Evolutionary conservation across 2,113 vertebrate genomes (phyloP), one percentile per base, ranked within the genome.

Genomic region (Burhinus bistriatus): DNA sequence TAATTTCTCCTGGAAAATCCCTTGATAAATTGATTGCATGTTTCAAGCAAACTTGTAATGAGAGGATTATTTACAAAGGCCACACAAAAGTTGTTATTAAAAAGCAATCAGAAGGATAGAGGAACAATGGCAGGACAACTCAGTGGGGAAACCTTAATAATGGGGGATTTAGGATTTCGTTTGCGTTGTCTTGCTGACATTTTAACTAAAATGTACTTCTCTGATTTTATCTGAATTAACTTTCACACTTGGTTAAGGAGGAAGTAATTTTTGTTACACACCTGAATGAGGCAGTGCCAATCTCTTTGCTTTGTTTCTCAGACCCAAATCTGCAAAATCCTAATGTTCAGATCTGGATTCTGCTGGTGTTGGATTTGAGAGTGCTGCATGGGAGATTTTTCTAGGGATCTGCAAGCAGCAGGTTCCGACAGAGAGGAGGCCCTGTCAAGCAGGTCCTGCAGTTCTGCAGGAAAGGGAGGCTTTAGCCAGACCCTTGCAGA

Each of bases 221-320:
- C 54, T 58, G 51, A 59, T 94, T 97, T 96, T 84, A 93, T 95
- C 84, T 96, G 97, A 97, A 94, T 97, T 97, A 97, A 95, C 83
- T 95, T 97, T 93, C 90, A 92, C 70, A 92, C 72, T 95, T 83
- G 59, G 92, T 96, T 94, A 96, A 91, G 87, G 42, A 30, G 27
- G 14, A 75, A 90, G 61, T 91, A 1, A 69, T 71, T 89, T 54
- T 21, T 19, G 0, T 19, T 61, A 44, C 20, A 25, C 4, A 2
- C 40, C 26, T 21, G 85, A 70, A 96, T 61, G 49, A 93, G 79
- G 8, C 51, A 82, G 20, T 75, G 65, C 51, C 64, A 82, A 54
- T 59, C 4, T 72, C 45, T 91, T 38, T 52, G 16, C 34, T 85
- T 84, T 11, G 2, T 75, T 71, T 77, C 38, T 97, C 5, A 18